Conservation (phyloP, 2,888 invertebrate genomes). For the Acanthosepion esculentum region DNA sequence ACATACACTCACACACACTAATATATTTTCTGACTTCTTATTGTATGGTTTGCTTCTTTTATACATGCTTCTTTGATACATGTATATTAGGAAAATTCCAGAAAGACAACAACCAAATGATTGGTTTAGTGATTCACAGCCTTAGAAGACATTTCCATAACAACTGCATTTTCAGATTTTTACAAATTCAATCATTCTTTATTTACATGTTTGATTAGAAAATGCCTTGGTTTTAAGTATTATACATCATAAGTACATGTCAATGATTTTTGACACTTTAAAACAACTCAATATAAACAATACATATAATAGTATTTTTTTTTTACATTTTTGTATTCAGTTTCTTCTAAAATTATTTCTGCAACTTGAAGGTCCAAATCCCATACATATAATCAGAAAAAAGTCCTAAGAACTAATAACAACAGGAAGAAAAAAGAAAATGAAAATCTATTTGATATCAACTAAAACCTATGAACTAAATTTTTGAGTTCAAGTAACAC, state of each 20-base stretch:
- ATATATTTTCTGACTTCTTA: not conserved
- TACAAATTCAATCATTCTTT: not conserved
- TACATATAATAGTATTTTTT: not conserved
- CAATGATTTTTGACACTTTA: not conserved
- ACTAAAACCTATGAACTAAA: not conserved
- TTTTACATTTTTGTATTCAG: not conserved
- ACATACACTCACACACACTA: not conserved
- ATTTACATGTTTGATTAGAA: not conserved
- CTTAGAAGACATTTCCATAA: not conserved
- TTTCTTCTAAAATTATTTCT: not conserved
- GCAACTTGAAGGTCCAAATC: slow-evolving; percentile 14
- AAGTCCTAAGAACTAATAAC: not conserved
- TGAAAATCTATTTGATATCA: not conserved
- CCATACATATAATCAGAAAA: slow-evolving; percentile 17
- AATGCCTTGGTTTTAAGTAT: not conserved
- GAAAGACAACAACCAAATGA: slow-evolving; percentile 33
- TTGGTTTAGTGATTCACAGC: not conserved
- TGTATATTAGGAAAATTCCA: not conserved
- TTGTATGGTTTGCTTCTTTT: not conserved
- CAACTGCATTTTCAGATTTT: not conserved
- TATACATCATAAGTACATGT: not conserved
- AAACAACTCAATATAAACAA: not conserved
- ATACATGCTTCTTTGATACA: not conserved
- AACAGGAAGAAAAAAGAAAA: not conserved
- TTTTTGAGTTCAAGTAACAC: not conserved